Percentiles rank a stretch among this genome's conserved stretches.
Conservation (phyloP, 1,140 invertebrate genomes). For the Papilio polyxenes region DNA sequence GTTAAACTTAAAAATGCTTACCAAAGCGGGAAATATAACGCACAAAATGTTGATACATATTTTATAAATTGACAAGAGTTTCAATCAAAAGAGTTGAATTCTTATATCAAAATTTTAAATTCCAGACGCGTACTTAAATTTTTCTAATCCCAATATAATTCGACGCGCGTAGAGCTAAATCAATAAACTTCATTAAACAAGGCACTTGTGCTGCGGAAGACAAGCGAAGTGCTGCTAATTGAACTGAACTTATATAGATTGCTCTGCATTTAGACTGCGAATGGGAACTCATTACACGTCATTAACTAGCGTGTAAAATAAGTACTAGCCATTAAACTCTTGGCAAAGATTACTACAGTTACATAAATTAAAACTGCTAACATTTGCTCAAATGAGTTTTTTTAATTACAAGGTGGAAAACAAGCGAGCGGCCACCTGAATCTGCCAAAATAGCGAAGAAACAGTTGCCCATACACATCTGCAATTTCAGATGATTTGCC, state of each 20-base stretch:
- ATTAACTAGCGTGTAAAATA: background rate
- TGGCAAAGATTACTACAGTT: background rate
- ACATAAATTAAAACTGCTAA: too few relatives aligned
- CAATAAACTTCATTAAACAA: background rate
- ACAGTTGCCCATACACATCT: too few relatives aligned
- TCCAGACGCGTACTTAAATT: background rate
- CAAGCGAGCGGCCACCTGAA: too few relatives aligned
- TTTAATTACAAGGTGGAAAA: too few relatives aligned
- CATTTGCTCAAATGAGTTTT: too few relatives aligned
- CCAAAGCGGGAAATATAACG: too few relatives aligned
- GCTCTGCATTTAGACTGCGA: background rate
- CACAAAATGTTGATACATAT: too few relatives aligned
- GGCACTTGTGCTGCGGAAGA: constrained; percentile 2
- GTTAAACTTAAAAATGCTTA: background rate
- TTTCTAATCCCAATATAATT: background rate
- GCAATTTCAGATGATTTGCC: too few relatives aligned
- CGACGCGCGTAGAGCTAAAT: background rate
- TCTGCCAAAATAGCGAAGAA: too few relatives aligned
- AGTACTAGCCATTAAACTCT: background rate
- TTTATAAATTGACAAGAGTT: background rate
- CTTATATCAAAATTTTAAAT: too few relatives aligned
- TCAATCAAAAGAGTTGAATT: too few relatives aligned
- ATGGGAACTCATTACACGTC: background rate
- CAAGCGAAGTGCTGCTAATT: background rate
- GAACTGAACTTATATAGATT: background rate